Conservation (phyloP, 2,888 invertebrate genomes). For the Campoplex capitator region DNA sequence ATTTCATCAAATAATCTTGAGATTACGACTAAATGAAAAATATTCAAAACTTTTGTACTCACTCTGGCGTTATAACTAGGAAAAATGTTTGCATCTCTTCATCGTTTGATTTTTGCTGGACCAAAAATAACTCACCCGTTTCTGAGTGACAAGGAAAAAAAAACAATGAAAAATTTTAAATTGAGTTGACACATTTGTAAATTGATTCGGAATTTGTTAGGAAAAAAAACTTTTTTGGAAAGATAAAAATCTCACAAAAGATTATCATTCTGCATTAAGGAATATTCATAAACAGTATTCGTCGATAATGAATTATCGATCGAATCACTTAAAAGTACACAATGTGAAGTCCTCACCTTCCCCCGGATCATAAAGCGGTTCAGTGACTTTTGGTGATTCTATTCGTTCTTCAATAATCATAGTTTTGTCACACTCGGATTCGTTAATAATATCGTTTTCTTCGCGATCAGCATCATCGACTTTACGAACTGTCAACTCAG, state of each 20-base stretch:
- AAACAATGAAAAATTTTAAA: not conserved
- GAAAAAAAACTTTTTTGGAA: no score
- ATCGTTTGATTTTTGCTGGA: constrained; percentile 82
- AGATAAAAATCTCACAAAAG: not conserved
- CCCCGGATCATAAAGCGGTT: constrained; percentile 75
- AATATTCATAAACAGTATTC: no score
- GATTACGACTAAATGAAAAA: constrained; percentile 1
- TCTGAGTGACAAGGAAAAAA: constrained; percentile 69
- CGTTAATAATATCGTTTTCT: constrained; percentile 74
- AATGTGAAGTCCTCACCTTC: constrained; percentile 73
- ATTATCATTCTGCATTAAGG: not conserved
- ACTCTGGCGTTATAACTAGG: constrained; percentile 84
- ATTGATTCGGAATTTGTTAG: not conserved
- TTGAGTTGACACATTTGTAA: not conserved
- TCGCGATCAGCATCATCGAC: constrained; percentile 66
- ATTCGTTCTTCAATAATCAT: constrained; percentile 22
- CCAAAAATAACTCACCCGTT: constrained; percentile 81
- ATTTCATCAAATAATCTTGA: not conserved
- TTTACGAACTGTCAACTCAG: constrained; percentile 14
- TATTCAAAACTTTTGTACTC: constrained; percentile 67
- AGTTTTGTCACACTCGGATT: constrained; percentile 68
- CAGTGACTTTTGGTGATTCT: constrained; percentile 39
- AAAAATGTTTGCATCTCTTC: constrained; percentile 84
- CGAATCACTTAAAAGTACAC: not conserved
- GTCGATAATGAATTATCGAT: not conserved